Conservation (phyloP, 2,888 invertebrate species). For the Brachypalpus laphriformis region DNA sequence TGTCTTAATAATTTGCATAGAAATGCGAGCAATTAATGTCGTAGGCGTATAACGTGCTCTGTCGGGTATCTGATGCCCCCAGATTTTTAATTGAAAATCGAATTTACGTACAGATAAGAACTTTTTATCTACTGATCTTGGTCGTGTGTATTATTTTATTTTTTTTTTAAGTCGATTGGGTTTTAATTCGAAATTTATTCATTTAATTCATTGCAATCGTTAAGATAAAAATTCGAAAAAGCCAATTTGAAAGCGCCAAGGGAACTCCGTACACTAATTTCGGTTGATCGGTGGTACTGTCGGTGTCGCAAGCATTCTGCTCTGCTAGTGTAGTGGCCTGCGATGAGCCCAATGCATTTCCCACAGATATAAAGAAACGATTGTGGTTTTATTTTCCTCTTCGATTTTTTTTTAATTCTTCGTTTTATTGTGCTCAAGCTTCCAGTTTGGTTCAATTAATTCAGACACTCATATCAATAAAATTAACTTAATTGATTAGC, state of each 20-base stretch:
- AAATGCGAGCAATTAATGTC: slow-evolving; percentile 64
- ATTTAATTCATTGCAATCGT: slow-evolving; percentile 73
- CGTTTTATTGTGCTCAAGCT: slow-evolving; percentile 52
- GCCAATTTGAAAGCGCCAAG: slow-evolving; percentile 46
- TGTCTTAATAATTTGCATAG: slow-evolving; percentile 54
- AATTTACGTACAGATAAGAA: slow-evolving; percentile 61
- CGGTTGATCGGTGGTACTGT: slow-evolving; percentile 34
- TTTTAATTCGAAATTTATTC: slow-evolving; percentile 70
- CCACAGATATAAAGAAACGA: slow-evolving; percentile 36
- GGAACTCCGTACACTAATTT: slow-evolving; percentile 54
- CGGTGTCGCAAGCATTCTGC: slow-evolving; percentile 33
- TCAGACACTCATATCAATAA: slow-evolving; percentile 74
- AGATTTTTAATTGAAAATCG: slow-evolving; percentile 67
- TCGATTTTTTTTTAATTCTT: slow-evolving; percentile 34
- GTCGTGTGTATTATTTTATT: slow-evolving; percentile 24
- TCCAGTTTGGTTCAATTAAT: slow-evolving; percentile 71
- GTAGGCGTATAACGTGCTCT: slow-evolving; percentile 61
- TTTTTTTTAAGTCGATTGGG: slow-evolving; percentile 49
- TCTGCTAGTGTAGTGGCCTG: background rate
- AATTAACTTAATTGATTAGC: slow-evolving; percentile 74
- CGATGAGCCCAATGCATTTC: slow-evolving; percentile 49
- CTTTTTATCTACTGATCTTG: slow-evolving; percentile 50
- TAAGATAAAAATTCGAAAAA: slow-evolving; percentile 67
- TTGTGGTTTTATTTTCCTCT: slow-evolving; percentile 47
- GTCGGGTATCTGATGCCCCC: slow-evolving; percentile 52